Conservation (phyloP, 2,797 vertebrate species). For the Octomys mimax region DNA sequence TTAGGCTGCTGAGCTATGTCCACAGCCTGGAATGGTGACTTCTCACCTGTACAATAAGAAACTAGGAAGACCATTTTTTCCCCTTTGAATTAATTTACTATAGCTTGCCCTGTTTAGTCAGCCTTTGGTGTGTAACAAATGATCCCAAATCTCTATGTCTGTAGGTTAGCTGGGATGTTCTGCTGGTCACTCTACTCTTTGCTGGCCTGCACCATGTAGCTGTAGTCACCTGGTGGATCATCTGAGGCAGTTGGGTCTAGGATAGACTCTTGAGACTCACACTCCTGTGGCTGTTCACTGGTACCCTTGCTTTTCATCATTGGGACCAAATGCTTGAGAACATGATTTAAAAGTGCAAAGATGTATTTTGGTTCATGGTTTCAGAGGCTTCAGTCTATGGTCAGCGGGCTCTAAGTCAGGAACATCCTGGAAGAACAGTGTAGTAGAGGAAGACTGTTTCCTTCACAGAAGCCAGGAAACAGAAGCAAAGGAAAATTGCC, state of each 20-base stretch:
- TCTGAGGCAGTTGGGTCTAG: not conserved
- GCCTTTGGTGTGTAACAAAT: slow-evolving; percentile 8
- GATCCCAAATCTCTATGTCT: not conserved
- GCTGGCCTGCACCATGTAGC: not conserved
- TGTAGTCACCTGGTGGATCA: not conserved
- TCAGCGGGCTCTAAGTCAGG: not conserved
- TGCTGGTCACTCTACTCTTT: not conserved
- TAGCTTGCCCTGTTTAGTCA: not conserved
- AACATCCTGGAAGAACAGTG: not conserved
- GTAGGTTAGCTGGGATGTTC: not conserved
- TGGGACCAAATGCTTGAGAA: not conserved
- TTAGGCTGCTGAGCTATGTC: no score
- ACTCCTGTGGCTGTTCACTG: not conserved
- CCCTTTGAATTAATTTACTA: not conserved
- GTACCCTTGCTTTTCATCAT: not conserved
- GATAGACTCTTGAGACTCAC: not conserved
- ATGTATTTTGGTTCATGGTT: not conserved
- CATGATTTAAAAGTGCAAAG: not conserved
- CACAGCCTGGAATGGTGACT: no score
- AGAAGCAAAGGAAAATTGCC: not conserved
- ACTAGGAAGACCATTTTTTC: not conserved
- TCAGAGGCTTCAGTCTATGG: not conserved
- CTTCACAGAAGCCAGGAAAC: not conserved
- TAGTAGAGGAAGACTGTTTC: not conserved
- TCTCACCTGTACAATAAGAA: not conserved